These are phyloP conservation scores for Synanthedon myopaeformis DNA, from an alignment of 2,888 invertebrate species.

Conservation along the genomic window DNA sequence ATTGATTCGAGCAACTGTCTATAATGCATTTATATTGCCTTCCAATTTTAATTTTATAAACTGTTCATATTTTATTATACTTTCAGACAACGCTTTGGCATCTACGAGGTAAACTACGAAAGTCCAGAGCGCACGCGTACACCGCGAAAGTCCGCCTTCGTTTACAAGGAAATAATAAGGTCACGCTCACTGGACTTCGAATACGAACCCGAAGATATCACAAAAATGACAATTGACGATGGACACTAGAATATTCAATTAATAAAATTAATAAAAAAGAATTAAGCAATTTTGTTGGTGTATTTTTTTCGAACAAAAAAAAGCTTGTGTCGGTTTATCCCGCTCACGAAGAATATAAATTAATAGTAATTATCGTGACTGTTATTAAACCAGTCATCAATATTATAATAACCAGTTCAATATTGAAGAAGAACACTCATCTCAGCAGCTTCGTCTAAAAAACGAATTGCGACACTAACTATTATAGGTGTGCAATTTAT, in stretches of 20 bases:
- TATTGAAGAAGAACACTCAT: too few relatives aligned
- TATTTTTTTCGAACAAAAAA: too few relatives aligned
- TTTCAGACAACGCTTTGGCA: constrained; percentile 71
- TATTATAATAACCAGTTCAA: too few relatives aligned
- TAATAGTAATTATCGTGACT: too few relatives aligned
- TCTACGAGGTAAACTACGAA: constrained; percentile 74
- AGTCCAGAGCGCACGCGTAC: constrained; percentile 69
- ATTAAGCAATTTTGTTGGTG: too few relatives aligned
- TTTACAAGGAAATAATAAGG: constrained; percentile 60
- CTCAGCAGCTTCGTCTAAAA: too few relatives aligned
- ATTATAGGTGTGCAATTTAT: too few relatives aligned
- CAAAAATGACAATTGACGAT: constrained; percentile 19
- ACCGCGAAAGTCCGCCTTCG: constrained; percentile 70
- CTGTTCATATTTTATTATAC: background rate
- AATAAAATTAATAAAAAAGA: too few relatives aligned
- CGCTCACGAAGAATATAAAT: too few relatives aligned
- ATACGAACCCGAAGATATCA: constrained; percentile 22
- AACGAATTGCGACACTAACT: too few relatives aligned
- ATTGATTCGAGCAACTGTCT: background rate
- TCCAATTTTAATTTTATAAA: background rate
- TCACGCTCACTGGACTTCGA: constrained; percentile 28
- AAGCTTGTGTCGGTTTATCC: too few relatives aligned
- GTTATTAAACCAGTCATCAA: too few relatives aligned
- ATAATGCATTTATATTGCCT: background rate
- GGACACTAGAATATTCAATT: constrained; percentile 11